Conservation (phyloP, 2,113 vertebrate species). For the Opisthocomus hoazin region DNA sequence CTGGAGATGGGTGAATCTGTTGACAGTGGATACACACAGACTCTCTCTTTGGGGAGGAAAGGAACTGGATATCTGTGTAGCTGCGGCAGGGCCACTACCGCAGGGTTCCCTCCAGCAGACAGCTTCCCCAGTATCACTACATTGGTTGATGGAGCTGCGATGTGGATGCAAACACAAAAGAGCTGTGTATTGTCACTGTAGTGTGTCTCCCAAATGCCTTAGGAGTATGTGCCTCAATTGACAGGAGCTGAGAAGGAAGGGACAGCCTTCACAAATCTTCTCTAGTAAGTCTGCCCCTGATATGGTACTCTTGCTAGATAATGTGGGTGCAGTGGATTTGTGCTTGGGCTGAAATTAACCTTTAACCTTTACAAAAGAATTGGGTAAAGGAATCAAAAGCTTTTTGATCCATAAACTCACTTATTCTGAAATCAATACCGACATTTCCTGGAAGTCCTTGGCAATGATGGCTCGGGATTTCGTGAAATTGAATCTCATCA, state of each 20-base stretch:
- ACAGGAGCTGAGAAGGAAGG: not conserved
- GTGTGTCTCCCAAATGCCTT: not conserved
- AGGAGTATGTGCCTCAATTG: not conserved
- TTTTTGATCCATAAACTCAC: constrained; percentile 12
- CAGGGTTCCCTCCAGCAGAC: not conserved
- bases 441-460: constrained; percentile 33
- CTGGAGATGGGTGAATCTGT: not conserved
- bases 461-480: not conserved
- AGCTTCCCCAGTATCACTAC: not conserved
- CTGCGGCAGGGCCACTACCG: not conserved
- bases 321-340: not conserved
- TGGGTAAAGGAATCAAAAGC: constrained; percentile 10
- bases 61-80: not conserved
- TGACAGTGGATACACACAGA: not conserved
- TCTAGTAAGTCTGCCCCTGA: not conserved
- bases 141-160: not conserved
- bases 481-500: constrained; percentile 52
- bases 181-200: not conserved
- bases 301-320: not conserved
- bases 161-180: not conserved
- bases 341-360: not conserved
- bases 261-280: not conserved
- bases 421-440: constrained; percentile 56
- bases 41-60: not conserved
- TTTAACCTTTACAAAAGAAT: not conserved